phyloP scores from a whole-genome alignment of 1,140 invertebrate genomes.

The Diprion similis region DNA sequence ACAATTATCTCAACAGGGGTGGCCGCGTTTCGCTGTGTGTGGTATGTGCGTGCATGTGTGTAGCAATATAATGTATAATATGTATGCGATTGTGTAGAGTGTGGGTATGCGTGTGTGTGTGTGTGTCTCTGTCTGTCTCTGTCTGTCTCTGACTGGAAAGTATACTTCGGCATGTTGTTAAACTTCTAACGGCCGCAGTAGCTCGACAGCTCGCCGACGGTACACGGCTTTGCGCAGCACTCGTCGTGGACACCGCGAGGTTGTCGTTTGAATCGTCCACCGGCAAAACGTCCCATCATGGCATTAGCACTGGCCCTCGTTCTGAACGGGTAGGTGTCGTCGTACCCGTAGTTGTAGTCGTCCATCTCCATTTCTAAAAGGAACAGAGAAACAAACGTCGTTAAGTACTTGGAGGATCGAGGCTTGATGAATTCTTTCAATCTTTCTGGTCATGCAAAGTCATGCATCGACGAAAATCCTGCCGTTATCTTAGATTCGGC shows the following conservation, averaged over 20 bases:
- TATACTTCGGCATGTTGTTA: too few relatives aligned
- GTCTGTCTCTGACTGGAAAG: not conserved
- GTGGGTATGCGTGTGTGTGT: not conserved
- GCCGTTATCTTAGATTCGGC: too few relatives aligned
- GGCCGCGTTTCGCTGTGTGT: not conserved
- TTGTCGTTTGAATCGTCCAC: constrained; percentile 29
- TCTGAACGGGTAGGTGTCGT: constrained; percentile 46
- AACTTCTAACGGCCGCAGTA: constrained; percentile 50
- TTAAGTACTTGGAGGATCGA: too few relatives aligned
- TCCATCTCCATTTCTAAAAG: constrained; percentile 52
- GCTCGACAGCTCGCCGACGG: constrained; percentile 50
- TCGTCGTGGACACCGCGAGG: constrained; percentile 59
- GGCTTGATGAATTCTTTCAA: too few relatives aligned
- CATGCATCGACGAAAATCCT: too few relatives aligned
- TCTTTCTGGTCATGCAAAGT: too few relatives aligned
- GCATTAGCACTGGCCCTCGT: constrained; percentile 45
- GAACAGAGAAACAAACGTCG: not conserved
- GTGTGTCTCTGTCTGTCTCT: not conserved
- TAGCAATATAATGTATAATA: not conserved
- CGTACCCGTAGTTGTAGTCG: constrained; percentile 42
- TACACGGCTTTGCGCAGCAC: constrained; percentile 58
- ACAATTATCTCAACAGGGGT: not conserved
- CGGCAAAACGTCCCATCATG: constrained; percentile 45
- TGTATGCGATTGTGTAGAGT: too few relatives aligned
- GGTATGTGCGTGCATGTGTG: not conserved